Evolutionary conservation across 2,888 invertebrate genomes (phyloP).

Genomic region (Amphipyra tragopoginis): DNA sequence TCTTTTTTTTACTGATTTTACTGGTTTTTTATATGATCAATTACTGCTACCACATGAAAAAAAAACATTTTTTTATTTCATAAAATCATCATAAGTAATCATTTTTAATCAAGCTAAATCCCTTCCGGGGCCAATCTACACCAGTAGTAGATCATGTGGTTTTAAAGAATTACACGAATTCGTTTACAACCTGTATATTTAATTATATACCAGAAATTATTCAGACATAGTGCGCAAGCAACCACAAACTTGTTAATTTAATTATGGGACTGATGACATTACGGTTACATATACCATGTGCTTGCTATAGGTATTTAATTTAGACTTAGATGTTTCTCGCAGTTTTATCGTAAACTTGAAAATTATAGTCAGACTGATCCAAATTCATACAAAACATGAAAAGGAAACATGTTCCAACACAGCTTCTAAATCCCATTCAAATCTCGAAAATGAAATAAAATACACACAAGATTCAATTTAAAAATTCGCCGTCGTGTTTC

Average conservation of each 20-base stretch:
- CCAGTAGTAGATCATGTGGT: too few relatives aligned
- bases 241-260: slow-evolving; percentile 38
- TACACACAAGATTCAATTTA: slow-evolving; percentile 58
- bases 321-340: neutral
- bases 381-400: slow-evolving; percentile 3
- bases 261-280: slow-evolving; percentile 50
- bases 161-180: too few relatives aligned
- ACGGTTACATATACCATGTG: too few relatives aligned
- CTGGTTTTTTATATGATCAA: too few relatives aligned
- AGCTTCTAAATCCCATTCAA: slow-evolving; percentile 32
- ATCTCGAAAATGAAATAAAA: slow-evolving; percentile 48
- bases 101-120: too few relatives aligned
- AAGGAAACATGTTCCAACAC: neutral
- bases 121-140: too few relatives aligned
- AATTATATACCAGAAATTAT: slow-evolving; percentile 36
- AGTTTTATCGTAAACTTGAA: neutral
- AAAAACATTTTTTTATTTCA: too few relatives aligned
- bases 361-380: neutral
- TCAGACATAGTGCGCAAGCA: slow-evolving; percentile 29
- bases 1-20: too few relatives aligned
- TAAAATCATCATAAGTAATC: too few relatives aligned
- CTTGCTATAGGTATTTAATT: too few relatives aligned
- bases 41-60: too few relatives aligned
- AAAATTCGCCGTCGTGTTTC: slow-evolving; percentile 62
- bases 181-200: slow-evolving; percentile 2